Base-by-base conservation (phyloP, 2,888 invertebrate genomes). In the Laothoe populi region DNA sequence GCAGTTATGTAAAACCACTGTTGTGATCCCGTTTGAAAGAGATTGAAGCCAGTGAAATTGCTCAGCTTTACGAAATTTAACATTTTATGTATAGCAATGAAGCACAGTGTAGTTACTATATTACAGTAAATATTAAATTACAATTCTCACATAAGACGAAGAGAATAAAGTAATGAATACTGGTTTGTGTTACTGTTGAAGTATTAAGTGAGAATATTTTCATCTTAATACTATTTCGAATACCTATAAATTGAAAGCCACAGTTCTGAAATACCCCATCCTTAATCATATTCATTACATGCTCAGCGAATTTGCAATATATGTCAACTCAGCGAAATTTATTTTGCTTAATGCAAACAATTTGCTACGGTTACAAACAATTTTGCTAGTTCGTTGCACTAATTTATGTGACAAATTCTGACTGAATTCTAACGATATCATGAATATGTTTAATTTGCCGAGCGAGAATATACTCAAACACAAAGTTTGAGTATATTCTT, bases 281-380 rank as follows among this genome's bases (percentile, higher is more conserved):
- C 16, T 19, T 26, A 59, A 59, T 45, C 4, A 13, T 26, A 19
- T 59, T 45, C 59, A 59, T 35, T 65, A 61, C 60, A 60, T 62
- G 57, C 62, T 60, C 26, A 35, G 31, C 59, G 45, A 62, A 49
- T 64, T 61, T 48, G 66, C 60, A 63, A 69, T 69, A 65, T 65
- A 60, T 70, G 71, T 66, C 69, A 63, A 61, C 64, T 59, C 63
- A 65, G 61, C 61, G 31, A 46, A 66, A 71, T 70, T 65, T 67
- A 69, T 67, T 60, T 35, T 23, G 46, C 57, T 13, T 57, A 60
- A 46, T 58, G 60, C 57, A 64, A 66, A 66, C 61, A 59, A 24
- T 58, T 58, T 58, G 24, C 8, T 10, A 40, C 42, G 24, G 8
- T 3, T 24, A 23, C 31, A 21, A 58, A 40, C 4, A 13, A 42